phyloP scores from a whole-genome alignment of 2,113 vertebrate species.

The Deroptyus accipitrinus region DNA sequence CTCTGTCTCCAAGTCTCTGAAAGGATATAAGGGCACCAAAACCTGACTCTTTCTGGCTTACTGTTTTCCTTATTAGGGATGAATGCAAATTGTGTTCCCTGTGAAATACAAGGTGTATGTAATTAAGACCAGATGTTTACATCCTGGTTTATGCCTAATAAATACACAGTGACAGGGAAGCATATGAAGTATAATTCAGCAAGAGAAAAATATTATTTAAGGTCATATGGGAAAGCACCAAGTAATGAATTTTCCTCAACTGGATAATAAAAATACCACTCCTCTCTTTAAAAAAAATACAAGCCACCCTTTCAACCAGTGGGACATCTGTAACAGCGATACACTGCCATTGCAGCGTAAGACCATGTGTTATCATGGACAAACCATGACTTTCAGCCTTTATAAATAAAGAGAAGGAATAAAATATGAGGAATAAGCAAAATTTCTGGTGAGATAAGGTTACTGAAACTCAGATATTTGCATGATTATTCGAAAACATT shows the following conservation, averaged over 20 bases:
- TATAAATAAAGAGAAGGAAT: slow-evolving; percentile 44
- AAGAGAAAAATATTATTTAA: background rate
- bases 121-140: slow-evolving; percentile 34
- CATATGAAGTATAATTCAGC: background rate
- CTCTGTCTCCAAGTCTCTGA: background rate
- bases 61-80: background rate
- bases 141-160: background rate
- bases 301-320: background rate
- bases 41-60: background rate
- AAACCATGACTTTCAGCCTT: background rate
- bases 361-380: background rate
- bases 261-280: background rate
- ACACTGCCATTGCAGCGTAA: background rate
- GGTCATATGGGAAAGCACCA: background rate
- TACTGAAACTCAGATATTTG: background rate
- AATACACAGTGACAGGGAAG: background rate
- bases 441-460: background rate
- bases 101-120: background rate
- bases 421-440: slow-evolving; percentile 12
- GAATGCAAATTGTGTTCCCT: slow-evolving; percentile 27
- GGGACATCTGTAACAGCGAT: background rate
- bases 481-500: background rate
- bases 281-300: background rate
- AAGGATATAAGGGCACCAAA: background rate
- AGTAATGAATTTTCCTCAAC: background rate